Evolutionary conservation across 2,113 vertebrate species (phyloP), one percentile per base, ranked within the genome.

Genomic region (Laticauda laticaudata): DNA sequence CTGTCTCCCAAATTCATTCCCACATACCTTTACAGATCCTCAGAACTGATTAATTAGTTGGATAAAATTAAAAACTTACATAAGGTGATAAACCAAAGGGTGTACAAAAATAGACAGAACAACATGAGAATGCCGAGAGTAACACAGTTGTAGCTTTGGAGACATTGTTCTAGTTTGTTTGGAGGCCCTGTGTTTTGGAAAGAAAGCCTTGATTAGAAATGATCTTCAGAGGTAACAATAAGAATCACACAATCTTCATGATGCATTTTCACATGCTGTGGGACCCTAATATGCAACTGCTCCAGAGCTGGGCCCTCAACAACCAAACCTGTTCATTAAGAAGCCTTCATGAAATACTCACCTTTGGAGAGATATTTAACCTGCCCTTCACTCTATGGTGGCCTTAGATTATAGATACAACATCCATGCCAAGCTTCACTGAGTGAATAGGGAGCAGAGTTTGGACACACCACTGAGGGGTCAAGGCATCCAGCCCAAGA

Each of bases 111-210:
- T 3, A 64, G 61, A n/a, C 0, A 64, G 61, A 64, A 64, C 10
- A 64, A 0, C 61, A 64, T 29, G 26, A 64, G 0, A 29, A 64
- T 0, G 11, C 61, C 26, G 0, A 64, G 0, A 0, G 26, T 14
- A n/a, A 4, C 26, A 29, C 10, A 64, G n/a, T 64, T 64, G 61
- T 64, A 64, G 61, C 61, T 1, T 64, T 1, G 0, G 11, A 64
- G 10, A 29, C 10, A 64, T 29, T 12, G 1, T 64, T 64, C 1
- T 14, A 64, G 0, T 64, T 64, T 64, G 26, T 0, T n/a, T 64
- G 61, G 61, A 11, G 26, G 3, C 0, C 26, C 61, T 64, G 26
- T 64, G 26, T 64, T 59, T 61, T 64, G 26, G 29, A 64, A n/a
- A 64, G 11, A 26, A n/a, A 64, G 61, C 10, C 61, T 64, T 64